These are phyloP conservation scores for Drosophila buzzatii DNA, from an alignment of 2,888 invertebrate genomes.

Conservation along the genomic window DNA sequence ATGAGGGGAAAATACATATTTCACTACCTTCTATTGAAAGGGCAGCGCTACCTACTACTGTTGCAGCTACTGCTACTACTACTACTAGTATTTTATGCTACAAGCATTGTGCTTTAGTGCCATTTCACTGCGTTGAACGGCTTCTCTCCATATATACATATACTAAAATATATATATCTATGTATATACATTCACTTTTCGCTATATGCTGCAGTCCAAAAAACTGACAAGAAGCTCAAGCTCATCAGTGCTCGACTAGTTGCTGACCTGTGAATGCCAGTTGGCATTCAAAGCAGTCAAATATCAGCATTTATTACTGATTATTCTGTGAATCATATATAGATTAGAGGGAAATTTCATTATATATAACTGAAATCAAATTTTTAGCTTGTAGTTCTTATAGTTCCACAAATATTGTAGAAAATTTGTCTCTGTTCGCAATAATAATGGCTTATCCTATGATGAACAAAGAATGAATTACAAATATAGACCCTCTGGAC, in stretches of 20 bases:
- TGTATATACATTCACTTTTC: constrained; percentile 59
- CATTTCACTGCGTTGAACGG: constrained; percentile 54
- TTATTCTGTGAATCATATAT: no score
- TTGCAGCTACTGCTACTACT: constrained; percentile 36
- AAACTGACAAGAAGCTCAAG: neutral
- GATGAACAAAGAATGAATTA: no score
- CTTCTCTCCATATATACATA: constrained; percentile 19
- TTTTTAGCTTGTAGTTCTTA: neutral
- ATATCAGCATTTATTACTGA: neutral
- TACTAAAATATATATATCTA: constrained; percentile 16
- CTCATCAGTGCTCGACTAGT: neutral
- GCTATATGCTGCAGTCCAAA: constrained; percentile 18
- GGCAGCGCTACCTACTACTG: constrained; percentile 31
- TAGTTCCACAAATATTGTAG: no score
- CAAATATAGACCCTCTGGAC: no score
- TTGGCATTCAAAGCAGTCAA: neutral
- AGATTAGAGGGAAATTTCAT: neutral
- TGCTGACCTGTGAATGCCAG: constrained; percentile 1
- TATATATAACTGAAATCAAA: neutral
- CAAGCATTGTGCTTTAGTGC: constrained; percentile 52
- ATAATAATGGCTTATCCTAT: neutral
- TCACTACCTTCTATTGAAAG: constrained; percentile 17
- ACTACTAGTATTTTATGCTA: constrained; percentile 31
- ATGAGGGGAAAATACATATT: neutral
- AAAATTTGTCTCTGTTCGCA: neutral